These are phyloP conservation scores for Chaetodon auriga DNA, from an alignment of 2,113 vertebrate genomes.

Conservation along the genomic window DNA sequence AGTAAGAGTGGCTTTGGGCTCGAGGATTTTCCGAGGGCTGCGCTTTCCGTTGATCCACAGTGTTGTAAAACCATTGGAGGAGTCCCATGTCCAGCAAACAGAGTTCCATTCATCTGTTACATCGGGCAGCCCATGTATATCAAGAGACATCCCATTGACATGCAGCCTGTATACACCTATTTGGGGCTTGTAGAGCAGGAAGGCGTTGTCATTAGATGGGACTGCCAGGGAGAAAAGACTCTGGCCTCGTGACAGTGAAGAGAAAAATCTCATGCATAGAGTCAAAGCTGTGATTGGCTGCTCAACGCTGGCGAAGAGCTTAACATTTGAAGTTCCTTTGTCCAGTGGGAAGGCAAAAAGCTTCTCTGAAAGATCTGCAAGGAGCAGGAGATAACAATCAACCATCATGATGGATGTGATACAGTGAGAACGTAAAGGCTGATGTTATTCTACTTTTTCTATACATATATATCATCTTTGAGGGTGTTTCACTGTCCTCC, in stretches of 20 bases:
- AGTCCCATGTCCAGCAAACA: slow-evolving; percentile 10
- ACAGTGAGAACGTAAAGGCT: too few relatives aligned
- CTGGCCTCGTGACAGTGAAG: not conserved
- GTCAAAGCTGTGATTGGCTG: not conserved
- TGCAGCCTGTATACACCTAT: not conserved
- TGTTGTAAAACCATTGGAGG: not conserved
- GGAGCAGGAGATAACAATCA: not conserved
- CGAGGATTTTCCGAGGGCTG: not conserved
- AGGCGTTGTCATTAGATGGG: not conserved
- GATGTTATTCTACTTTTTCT: too few relatives aligned
- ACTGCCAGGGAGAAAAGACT: not conserved
- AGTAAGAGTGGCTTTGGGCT: not conserved
- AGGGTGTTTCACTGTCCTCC: too few relatives aligned
- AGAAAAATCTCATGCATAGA: slow-evolving; percentile 2
- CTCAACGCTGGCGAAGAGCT: not conserved
- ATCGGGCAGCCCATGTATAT: not conserved
- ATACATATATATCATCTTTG: too few relatives aligned
- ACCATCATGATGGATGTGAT: too few relatives aligned
- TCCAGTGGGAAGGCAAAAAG: not conserved
- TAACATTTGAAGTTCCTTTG: not conserved
- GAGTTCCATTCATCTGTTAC: not conserved
- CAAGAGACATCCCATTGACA: not conserved
- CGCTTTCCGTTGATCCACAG: slow-evolving; percentile 4
- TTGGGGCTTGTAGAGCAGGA: not conserved
- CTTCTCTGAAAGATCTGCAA: not conserved